Conservation (phyloP, 1,140 invertebrate genomes). For the Teleopsis dalmanni region DNA sequence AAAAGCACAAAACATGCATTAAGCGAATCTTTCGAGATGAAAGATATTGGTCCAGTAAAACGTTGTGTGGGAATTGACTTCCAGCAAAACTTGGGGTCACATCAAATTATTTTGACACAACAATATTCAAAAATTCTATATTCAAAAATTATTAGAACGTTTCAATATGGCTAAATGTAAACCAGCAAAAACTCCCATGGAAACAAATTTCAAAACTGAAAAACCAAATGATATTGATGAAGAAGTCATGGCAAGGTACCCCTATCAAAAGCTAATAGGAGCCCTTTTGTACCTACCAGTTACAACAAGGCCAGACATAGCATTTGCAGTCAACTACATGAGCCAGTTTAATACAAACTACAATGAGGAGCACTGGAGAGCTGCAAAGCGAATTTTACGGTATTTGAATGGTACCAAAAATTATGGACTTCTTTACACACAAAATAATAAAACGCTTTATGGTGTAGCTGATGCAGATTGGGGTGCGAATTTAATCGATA, state of each 20-base stretch:
- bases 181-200: neutral
- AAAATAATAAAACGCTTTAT: neutral
- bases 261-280: neutral
- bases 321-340: conserved; percentile 34
- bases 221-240: neutral
- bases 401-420: conserved; percentile 11
- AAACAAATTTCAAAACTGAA: neutral
- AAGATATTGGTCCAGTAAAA: neutral
- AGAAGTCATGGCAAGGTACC: conserved; percentile 13
- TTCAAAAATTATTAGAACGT: neutral
- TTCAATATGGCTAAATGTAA: neutral
- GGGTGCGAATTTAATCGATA: conserved; percentile 16
- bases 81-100: conserved; percentile 44
- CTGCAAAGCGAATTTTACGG: conserved; percentile 11
- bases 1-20: neutral
- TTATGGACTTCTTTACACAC: conserved; percentile 29
- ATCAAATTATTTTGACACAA: conserved; percentile 16
- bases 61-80: conserved; percentile 31
- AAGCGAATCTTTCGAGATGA: neutral
- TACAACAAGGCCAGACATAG: conserved; percentile 41
- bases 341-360: conserved; percentile 18
- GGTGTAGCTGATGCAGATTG: conserved; percentile 12
- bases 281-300: neutral
- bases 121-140: conserved; percentile 1
- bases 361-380: neutral